Conservation (phyloP, 2,888 invertebrate genomes). For the Pandemis cinnamomeana region DNA sequence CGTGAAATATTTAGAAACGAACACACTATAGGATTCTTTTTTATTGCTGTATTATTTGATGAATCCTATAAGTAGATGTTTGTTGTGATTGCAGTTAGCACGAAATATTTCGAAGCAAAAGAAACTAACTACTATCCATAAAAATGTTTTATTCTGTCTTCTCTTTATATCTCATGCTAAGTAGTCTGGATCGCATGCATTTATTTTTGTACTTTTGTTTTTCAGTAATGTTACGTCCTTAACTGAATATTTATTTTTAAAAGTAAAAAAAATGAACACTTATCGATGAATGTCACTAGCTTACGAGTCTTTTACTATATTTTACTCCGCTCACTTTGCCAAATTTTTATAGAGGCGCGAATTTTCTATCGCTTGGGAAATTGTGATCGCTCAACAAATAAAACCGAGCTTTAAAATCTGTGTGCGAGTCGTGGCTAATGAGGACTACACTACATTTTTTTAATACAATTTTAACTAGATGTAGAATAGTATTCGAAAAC, state of each 20-base stretch:
- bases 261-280: background rate
- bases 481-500: too few relatives aligned
- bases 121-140: background rate
- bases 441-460: background rate
- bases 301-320: slow-evolving; percentile 2
- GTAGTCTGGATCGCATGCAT: slow-evolving; percentile 21
- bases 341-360: slow-evolving; percentile 46
- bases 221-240: slow-evolving; percentile 1
- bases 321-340: slow-evolving; percentile 47
- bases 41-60: background rate
- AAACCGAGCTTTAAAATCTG: background rate
- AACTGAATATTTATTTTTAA: background rate
- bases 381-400: background rate
- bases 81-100: background rate
- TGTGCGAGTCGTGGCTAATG: background rate
- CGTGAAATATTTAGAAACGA: background rate
- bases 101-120: background rate
- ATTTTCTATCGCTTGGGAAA: background rate
- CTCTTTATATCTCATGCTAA: background rate
- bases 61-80: background rate
- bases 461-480: background rate
- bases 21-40: background rate
- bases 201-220: slow-evolving; percentile 11
- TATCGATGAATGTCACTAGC: background rate
- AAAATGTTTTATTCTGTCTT: background rate